A percentile compares a stretch with the other conserved stretches of the same genome.
Conservation (phyloP, 2,888 invertebrate genomes). For the Apocheima hispidaria region DNA sequence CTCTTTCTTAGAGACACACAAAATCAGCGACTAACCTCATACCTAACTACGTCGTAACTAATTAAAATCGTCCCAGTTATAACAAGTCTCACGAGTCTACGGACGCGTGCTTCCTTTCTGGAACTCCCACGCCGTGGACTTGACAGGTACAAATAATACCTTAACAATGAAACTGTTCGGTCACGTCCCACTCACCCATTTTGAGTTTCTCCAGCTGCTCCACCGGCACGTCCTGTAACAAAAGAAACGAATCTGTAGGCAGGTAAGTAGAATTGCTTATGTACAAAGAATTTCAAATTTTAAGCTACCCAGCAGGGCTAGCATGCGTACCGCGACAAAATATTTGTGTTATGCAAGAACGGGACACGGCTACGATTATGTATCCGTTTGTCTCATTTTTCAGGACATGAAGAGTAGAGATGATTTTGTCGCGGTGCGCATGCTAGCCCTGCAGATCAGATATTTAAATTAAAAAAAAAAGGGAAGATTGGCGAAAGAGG, state of each 20-base stretch:
- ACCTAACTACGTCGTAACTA: background rate
- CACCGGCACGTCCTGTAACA: conserved; percentile 77
- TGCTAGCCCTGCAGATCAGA: too few species aligned
- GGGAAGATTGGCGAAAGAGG: too few species aligned
- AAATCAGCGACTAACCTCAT: background rate
- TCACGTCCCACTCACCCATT: conserved; percentile 63
- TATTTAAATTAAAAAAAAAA: too few species aligned
- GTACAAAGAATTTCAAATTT: background rate
- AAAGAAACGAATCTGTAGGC: conserved; percentile 32
- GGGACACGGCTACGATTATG: too few species aligned
- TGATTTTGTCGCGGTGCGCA: too few species aligned
- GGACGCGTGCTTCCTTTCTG: conserved; percentile 8
- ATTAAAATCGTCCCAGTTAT: background rate
- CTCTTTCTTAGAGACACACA: background rate
- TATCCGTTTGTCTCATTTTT: too few species aligned
- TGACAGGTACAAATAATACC: background rate
- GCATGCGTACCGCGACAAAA: too few species aligned
- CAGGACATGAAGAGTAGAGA: too few species aligned
- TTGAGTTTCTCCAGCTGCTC: conserved; percentile 78
- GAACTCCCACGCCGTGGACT: conserved; percentile 4
- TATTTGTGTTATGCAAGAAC: too few species aligned
- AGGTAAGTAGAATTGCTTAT: background rate
- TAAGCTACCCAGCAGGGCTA: too few species aligned
- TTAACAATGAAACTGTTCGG: conserved; percentile 6
- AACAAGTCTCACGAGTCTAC: background rate